Percentiles rank a stretch among this genome's conserved stretches.
phyloP scores from a whole-genome alignment of 1,140 invertebrate species.

The Brachystomella parvula region DNA sequence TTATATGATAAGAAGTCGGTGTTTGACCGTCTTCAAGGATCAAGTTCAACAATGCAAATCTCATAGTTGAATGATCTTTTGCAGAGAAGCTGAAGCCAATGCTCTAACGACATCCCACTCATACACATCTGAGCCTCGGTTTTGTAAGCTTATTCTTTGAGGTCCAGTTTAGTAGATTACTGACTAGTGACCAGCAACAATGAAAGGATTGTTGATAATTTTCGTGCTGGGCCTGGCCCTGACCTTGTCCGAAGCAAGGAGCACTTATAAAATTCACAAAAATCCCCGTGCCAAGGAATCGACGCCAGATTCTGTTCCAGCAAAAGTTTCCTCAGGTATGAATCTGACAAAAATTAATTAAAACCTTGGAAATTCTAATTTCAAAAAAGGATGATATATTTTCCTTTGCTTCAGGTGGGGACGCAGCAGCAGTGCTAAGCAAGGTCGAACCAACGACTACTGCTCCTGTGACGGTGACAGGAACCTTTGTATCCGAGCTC shows the following conservation, averaged over 20 bases:
- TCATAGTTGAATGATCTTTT: slow-evolving; percentile 3
- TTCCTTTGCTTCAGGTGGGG: neutral
- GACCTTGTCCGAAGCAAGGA: neutral
- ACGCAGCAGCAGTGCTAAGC: neutral
- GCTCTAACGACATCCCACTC: neutral
- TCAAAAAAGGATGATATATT: neutral
- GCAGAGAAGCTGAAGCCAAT: neutral
- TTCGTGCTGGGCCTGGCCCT: neutral
- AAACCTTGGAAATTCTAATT: neutral
- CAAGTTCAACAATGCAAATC: neutral
- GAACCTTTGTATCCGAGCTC: too few species aligned
- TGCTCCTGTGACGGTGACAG: neutral
- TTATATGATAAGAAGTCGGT: neutral
- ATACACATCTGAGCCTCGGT: neutral
- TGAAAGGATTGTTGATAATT: neutral
- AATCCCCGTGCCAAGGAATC: neutral
- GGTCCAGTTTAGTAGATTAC: too few species aligned
- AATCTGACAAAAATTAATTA: too few species aligned
- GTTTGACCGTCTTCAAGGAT: slow-evolving; percentile 6
- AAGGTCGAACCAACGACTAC: neutral
- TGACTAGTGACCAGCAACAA: neutral
- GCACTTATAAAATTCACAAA: neutral
- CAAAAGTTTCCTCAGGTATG: neutral
- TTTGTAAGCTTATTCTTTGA: neutral
- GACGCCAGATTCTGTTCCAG: neutral